Conservation (phyloP, 2,113 vertebrate genomes). For the Plecturocebus donacophilus region DNA sequence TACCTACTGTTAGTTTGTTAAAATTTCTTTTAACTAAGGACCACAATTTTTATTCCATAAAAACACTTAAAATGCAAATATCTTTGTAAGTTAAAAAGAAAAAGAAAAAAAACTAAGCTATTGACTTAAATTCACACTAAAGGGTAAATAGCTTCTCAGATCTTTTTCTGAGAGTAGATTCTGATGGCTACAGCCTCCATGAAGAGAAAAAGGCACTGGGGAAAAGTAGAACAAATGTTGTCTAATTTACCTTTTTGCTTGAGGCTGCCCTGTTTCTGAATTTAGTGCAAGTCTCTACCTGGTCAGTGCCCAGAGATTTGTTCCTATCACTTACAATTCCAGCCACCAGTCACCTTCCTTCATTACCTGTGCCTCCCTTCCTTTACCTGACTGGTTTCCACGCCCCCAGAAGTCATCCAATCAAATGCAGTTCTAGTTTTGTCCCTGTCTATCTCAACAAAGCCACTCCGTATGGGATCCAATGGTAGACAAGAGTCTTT, state of each 20-base stretch:
- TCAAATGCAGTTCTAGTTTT: background rate
- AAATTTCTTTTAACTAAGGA: background rate
- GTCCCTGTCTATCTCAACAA: background rate
- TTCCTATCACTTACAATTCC: background rate
- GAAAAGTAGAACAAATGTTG: constrained; percentile 30
- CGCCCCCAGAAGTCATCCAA: background rate
- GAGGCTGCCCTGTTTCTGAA: background rate
- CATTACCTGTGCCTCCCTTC: too few relatives aligned
- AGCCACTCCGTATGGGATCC: background rate
- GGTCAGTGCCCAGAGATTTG: background rate
- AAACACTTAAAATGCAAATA: constrained; percentile 44
- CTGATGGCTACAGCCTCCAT: background rate
- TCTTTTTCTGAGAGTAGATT: constrained; percentile 22
- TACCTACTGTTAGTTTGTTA: background rate
- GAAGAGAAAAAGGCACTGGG: background rate
- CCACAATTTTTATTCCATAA: constrained; percentile 24
- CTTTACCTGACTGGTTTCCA: background rate
- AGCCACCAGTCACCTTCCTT: accelerated
- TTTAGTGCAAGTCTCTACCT: background rate
- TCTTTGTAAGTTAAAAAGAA: background rate
- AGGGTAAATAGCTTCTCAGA: constrained; percentile 30
- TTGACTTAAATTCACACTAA: constrained; percentile 38
- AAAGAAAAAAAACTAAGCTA: background rate
- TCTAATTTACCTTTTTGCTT: background rate
- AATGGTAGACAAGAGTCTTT: background rate